A percentile compares a stretch with the other conserved stretches of the same genome.
Evolutionary conservation across 2,113 vertebrate genomes (phyloP).

Genomic region (Chionomys nivalis): DNA sequence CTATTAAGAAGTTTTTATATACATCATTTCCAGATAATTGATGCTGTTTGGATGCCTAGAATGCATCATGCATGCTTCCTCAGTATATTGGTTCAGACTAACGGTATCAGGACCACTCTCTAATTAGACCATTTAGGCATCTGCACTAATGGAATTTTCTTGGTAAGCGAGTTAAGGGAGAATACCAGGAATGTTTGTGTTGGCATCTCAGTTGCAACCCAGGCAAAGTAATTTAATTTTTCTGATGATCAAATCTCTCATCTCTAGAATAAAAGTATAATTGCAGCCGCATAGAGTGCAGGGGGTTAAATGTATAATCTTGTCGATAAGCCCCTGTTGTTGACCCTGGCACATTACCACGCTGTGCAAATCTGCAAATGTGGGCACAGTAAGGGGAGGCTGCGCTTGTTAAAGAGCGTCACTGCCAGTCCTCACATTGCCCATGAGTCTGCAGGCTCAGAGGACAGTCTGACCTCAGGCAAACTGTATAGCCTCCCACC

Average conservation of each 20-base stretch:
- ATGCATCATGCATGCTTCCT: not conserved
- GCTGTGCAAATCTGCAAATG: not conserved
- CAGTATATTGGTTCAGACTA: not conserved
- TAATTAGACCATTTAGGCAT: not conserved
- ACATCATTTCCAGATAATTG: not conserved
- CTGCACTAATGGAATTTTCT: not conserved
- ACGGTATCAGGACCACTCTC: not conserved
- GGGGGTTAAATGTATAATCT: not conserved
- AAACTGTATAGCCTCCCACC: not conserved
- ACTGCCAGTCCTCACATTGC: fast-evolving
- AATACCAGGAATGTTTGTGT: slow-evolving; percentile 16
- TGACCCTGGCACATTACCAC: not conserved
- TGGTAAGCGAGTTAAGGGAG: not conserved
- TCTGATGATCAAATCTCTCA: not conserved
- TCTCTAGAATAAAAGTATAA: slow-evolving; percentile 28
- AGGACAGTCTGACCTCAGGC: not conserved
- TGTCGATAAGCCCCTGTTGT: not conserved
- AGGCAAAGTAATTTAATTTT: slow-evolving; percentile 32
- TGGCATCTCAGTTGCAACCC: slow-evolving; percentile 30
- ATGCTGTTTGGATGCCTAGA: not conserved
- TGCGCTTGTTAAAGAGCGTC: no score
- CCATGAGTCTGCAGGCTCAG: not conserved
- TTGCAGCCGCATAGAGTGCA: not conserved
- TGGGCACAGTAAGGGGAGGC: no score
- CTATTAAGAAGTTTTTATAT: not conserved